Evolutionary conservation across 2,888 invertebrate species (phyloP).

Genomic region (Anoncus sp.): DNA sequence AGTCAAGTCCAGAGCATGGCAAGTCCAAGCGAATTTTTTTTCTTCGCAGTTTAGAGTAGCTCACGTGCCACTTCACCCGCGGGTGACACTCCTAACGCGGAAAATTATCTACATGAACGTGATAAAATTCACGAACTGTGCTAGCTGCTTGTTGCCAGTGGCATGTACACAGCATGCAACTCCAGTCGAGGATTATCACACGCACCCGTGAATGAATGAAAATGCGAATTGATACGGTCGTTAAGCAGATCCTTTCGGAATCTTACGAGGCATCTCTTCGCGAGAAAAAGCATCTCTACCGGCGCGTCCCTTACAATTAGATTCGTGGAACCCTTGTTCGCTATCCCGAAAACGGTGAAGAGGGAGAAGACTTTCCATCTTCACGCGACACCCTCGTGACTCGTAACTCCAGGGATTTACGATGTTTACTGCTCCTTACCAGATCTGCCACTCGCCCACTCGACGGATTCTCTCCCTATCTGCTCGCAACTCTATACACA

Average conservation of each 20-base stretch:
- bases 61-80: background rate
- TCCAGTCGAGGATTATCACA: slow-evolving; percentile 14
- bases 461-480: slow-evolving; percentile 1
- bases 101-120: slow-evolving; percentile 1
- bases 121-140: background rate
- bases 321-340: slow-evolving; percentile 41
- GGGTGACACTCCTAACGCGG: background rate
- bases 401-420: slow-evolving; percentile 52
- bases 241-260: slow-evolving; percentile 39
- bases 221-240: slow-evolving; percentile 54
- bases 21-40: background rate
- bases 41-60: background rate
- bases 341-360: slow-evolving; percentile 30
- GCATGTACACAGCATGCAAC: background rate
- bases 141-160: background rate
- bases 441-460: slow-evolving; percentile 33
- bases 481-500: slow-evolving; percentile 1
- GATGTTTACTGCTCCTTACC: slow-evolving; percentile 44
- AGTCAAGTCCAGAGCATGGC: no score
- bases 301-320: slow-evolving; percentile 36
- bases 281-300: slow-evolving; percentile 26
- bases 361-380: slow-evolving; percentile 27
- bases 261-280: slow-evolving; percentile 6
- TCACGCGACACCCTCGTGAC: slow-evolving; percentile 13
- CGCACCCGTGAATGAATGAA: slow-evolving; percentile 22